These are phyloP conservation scores for Pheosia gnoma DNA, from an alignment of 2,888 invertebrate genomes.

Conservation along the genomic window DNA sequence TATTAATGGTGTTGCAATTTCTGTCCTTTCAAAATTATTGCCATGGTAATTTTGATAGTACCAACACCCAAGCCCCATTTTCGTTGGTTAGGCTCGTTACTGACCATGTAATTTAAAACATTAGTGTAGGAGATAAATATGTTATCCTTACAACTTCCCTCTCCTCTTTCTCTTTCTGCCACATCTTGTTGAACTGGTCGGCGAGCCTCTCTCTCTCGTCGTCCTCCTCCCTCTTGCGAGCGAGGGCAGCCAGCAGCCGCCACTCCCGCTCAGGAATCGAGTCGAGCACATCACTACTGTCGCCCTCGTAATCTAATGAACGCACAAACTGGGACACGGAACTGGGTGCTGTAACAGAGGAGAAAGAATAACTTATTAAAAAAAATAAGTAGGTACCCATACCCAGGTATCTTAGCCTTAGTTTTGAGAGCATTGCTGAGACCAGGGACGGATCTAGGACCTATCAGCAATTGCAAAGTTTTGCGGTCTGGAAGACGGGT, in stretches of 20 bases:
- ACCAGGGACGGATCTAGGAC: too few species aligned
- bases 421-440: too few species aligned
- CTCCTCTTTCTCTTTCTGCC: constrained; percentile 75
- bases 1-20: too few species aligned
- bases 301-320: constrained; percentile 50
- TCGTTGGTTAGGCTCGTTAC: too few species aligned
- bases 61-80: too few species aligned
- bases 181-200: constrained; percentile 74
- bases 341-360: constrained; percentile 45
- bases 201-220: constrained; percentile 72
- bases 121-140: neutral
- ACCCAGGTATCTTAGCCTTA: neutral
- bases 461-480: too few species aligned
- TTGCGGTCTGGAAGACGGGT: too few species aligned
- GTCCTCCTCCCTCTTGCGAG: constrained; percentile 74
- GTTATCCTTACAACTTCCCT: constrained; percentile 52
- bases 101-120: too few species aligned
- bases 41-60: too few species aligned
- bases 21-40: too few species aligned
- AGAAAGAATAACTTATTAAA: too few species aligned
- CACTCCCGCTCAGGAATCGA: constrained; percentile 78
- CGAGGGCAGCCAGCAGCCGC: constrained; percentile 75
- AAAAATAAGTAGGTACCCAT: too few species aligned
- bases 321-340: constrained; percentile 54
- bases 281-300: constrained; percentile 45